phyloP scores from a whole-genome alignment of 2,113 vertebrate species.

The Hippocampus abdominalis region DNA sequence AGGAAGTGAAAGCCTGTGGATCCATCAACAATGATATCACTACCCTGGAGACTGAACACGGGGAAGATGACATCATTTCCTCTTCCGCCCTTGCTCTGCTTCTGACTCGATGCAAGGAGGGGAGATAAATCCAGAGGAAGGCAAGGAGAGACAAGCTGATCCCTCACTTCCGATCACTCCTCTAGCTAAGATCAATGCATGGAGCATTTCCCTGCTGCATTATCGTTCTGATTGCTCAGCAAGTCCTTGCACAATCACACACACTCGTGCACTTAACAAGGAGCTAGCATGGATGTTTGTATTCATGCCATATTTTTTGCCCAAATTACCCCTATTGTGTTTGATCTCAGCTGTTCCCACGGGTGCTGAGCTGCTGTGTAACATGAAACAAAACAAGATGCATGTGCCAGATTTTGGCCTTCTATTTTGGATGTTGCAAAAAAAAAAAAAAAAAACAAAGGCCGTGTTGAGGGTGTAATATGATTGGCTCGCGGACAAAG shows the following conservation, averaged over 20 bases:
- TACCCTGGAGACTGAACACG: conserved; percentile 46
- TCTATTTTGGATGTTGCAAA: not conserved
- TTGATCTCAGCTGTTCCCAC: not conserved
- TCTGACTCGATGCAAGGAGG: conserved; percentile 33
- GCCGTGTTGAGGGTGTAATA: not conserved
- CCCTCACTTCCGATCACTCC: not conserved
- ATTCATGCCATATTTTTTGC: not conserved
- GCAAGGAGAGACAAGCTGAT: not conserved
- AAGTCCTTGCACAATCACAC: not conserved
- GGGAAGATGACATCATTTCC: conserved; percentile 58
- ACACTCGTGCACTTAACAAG: not conserved
- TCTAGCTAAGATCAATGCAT: not conserved
- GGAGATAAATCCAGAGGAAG: conserved; percentile 14
- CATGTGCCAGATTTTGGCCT: not conserved
- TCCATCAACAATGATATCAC: conserved; percentile 59
- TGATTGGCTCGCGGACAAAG: not conserved
- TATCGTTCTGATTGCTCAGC: not conserved
- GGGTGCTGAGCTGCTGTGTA: not conserved
- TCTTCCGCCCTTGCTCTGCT: conserved; percentile 10
- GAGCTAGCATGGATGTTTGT: not conserved
- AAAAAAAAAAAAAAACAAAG: not conserved
- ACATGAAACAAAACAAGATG: not conserved
- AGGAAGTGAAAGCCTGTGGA: conserved; percentile 36
- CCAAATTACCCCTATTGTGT: conserved; percentile 3
- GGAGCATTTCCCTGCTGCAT: not conserved